Conservation (phyloP, 2,888 invertebrate genomes). For the Stenichneumon culpator region DNA sequence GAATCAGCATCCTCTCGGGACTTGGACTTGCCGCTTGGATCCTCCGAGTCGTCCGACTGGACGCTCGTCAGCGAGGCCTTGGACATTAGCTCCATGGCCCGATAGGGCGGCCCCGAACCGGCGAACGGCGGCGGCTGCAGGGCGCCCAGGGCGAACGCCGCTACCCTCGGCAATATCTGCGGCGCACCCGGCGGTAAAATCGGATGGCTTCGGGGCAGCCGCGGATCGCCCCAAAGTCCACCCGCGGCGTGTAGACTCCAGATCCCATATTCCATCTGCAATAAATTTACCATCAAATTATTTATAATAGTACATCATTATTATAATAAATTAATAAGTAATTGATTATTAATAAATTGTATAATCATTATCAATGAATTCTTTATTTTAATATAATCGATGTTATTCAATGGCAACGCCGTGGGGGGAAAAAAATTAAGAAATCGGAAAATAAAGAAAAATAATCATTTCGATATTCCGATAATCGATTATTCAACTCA, state of each 20-base stretch:
- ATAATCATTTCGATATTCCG: too few species aligned
- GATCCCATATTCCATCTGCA: constrained; percentile 85
- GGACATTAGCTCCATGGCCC: constrained; percentile 81
- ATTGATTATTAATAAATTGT: too few species aligned
- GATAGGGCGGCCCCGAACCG: constrained; percentile 74
- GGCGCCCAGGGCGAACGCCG: constrained; percentile 81
- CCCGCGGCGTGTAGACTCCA: constrained; percentile 83
- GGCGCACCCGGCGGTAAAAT: constrained; percentile 79
- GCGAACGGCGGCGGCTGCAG: constrained; percentile 76
- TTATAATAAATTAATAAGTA: too few species aligned
- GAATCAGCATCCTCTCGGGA: constrained; percentile 49
- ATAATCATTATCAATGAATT: too few species aligned
- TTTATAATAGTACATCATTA: too few species aligned
- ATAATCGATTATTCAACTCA: too few species aligned
- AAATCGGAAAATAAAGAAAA: too few species aligned
- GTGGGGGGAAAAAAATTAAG: too few species aligned
- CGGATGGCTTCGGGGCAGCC: constrained; percentile 81
- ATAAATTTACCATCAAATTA: constrained; percentile 9
- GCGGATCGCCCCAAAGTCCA: constrained; percentile 83
- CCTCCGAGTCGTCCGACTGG: constrained; percentile 55
- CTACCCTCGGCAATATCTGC: constrained; percentile 78
- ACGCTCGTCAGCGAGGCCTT: constrained; percentile 67
- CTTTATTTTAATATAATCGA: too few species aligned
- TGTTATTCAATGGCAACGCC: too few species aligned
- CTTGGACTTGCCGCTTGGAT: constrained; percentile 62